These are phyloP conservation scores for Acronicta psi DNA, from an alignment of 2,888 invertebrate genomes.

Conservation along the genomic window DNA sequence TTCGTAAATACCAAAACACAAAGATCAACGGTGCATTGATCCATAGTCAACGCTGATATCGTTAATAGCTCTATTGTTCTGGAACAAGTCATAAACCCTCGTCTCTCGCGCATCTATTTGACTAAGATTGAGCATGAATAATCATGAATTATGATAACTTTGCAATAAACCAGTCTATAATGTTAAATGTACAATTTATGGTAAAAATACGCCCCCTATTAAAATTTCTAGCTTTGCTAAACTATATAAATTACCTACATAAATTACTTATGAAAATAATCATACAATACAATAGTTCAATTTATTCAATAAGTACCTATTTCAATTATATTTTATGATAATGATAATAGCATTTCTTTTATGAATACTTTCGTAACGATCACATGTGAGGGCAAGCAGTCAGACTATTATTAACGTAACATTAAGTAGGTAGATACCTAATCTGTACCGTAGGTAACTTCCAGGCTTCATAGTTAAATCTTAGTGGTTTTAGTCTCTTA, in stretches of 20 bases:
- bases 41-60: slow-evolving; percentile 56
- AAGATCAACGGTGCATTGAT: slow-evolving; percentile 59
- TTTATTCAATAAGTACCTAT: no score
- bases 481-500: no score
- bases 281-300: neutral
- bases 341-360: no score
- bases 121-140: slow-evolving; percentile 35
- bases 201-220: slow-evolving; percentile 43
- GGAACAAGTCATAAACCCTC: slow-evolving; percentile 41
- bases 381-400: no score
- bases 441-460: no score
- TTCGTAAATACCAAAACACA: slow-evolving; percentile 25
- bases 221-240: neutral
- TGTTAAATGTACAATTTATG: neutral
- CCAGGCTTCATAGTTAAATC: no score
- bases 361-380: no score
- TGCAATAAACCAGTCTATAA: slow-evolving; percentile 14
- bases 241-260: neutral
- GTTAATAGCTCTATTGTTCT: slow-evolving; percentile 61
- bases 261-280: neutral
- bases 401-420: no score
- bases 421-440: no score
- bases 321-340: no score
- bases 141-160: slow-evolving; percentile 27
- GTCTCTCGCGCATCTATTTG: slow-evolving; percentile 20